These are phyloP conservation scores for Lobophora halterata DNA, from an alignment of 2,888 invertebrate species.

Conservation along the genomic window DNA sequence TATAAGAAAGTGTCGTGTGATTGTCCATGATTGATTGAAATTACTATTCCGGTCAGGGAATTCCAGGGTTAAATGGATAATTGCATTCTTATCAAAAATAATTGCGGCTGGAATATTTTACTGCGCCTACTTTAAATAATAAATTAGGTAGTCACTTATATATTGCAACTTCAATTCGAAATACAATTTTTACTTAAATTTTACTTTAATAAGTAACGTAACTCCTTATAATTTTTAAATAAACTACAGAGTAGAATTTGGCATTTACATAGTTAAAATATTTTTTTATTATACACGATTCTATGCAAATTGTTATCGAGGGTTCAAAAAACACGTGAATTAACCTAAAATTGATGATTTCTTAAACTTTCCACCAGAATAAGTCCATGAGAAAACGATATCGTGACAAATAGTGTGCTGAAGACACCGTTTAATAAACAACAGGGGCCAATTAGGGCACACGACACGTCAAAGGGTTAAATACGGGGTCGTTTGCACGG, in stretches of 20 bases:
- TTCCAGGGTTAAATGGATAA: conserved; percentile 24
- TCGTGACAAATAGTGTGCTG: conserved; percentile 58
- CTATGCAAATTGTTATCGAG: too few species aligned
- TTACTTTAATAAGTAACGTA: too few species aligned
- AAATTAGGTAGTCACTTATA: too few species aligned
- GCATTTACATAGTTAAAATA: too few species aligned
- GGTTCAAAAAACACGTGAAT: neutral
- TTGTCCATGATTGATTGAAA: conserved; percentile 20
- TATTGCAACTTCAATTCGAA: too few species aligned
- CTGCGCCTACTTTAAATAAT: too few species aligned
- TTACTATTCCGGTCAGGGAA: conserved; percentile 22
- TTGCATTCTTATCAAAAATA: too few species aligned
- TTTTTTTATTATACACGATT: too few species aligned
- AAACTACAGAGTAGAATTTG: too few species aligned
- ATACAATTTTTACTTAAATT: too few species aligned
- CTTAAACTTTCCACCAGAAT: conserved; percentile 37
- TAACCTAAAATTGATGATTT: neutral
- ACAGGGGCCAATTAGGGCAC: conserved; percentile 63
- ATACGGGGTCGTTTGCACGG: conserved; percentile 45
- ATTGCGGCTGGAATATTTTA: too few species aligned
- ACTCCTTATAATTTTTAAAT: too few species aligned
- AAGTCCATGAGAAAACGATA: conserved; percentile 54
- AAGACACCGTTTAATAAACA: conserved; percentile 68
- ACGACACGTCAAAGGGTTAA: conserved; percentile 79
- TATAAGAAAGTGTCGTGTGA: conserved; percentile 30